Evolutionary conservation across 2,888 invertebrate species (phyloP).

Genomic region (Campoletis raptor): DNA sequence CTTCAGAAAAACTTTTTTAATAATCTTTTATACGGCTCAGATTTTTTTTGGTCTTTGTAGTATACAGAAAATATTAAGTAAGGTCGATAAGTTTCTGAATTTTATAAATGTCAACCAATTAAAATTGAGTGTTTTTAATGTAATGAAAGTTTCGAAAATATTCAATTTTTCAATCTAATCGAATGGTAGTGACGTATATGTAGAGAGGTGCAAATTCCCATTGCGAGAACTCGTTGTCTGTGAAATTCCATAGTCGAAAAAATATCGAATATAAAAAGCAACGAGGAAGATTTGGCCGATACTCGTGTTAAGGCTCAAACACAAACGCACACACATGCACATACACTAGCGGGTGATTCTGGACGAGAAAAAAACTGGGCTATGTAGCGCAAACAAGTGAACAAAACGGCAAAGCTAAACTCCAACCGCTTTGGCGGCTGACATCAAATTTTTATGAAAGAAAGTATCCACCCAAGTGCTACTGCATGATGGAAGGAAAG

Average conservation of each 20-base stretch:
- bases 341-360: background rate
- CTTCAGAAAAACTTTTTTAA: conserved; percentile 1
- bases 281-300: conserved; percentile 18
- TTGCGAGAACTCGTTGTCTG: conserved; percentile 5
- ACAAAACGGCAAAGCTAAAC: conserved; percentile 28
- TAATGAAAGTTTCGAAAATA: background rate
- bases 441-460: conserved; percentile 41
- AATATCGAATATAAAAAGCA: conserved; percentile 33
- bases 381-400: conserved; percentile 24
- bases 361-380: background rate
- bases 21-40: background rate
- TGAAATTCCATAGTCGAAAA: conserved; percentile 15
- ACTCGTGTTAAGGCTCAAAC: background rate
- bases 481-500: conserved; percentile 30
- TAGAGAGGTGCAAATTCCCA: background rate
- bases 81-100: background rate
- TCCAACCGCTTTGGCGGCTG: conserved; percentile 24
- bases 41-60: background rate
- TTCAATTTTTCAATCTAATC: background rate
- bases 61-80: background rate
- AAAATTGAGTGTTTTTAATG: background rate
- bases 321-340: conserved; percentile 3
- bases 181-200: background rate
- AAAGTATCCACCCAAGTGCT: conserved; percentile 33
- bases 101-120: background rate